phyloP scores from a whole-genome alignment of 1,140 invertebrate species.

The Papilio machaon region DNA sequence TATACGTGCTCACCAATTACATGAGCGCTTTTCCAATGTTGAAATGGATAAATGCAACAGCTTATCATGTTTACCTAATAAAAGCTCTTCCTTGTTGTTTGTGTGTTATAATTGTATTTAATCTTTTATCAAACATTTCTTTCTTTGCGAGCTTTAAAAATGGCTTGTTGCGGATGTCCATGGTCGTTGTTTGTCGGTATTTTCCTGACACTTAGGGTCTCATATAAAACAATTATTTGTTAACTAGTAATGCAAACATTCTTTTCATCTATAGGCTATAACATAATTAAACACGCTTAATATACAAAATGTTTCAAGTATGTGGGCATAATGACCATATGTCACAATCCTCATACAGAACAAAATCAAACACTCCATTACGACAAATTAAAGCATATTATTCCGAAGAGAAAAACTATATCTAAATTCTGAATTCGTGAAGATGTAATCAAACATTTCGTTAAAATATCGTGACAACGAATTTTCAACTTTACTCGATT shows the following conservation, averaged over 20 bases:
- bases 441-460: neutral
- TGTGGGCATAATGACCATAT: conserved; percentile 9
- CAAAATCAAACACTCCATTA: neutral
- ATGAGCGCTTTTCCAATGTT: too few species aligned
- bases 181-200: too few species aligned
- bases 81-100: too few species aligned
- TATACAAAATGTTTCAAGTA: neutral
- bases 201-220: too few species aligned
- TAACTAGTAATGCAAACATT: neutral
- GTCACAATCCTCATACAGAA: neutral
- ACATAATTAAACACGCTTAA: neutral
- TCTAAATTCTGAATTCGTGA: neutral
- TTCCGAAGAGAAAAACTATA: neutral
- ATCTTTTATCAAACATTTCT: too few species aligned
- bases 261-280: neutral
- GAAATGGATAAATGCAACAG: too few species aligned
- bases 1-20: too few species aligned
- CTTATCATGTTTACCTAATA: too few species aligned
- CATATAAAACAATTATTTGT: neutral
- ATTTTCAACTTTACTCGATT: neutral
- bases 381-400: neutral
- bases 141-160: too few species aligned
- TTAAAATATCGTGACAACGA: neutral
- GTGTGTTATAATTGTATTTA: too few species aligned
- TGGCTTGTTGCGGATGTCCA: too few species aligned